A percentile compares a stretch with the other conserved stretches of the same genome.
Conservation (phyloP, 2,113 vertebrate species). For the Rostratula benghalensis region DNA sequence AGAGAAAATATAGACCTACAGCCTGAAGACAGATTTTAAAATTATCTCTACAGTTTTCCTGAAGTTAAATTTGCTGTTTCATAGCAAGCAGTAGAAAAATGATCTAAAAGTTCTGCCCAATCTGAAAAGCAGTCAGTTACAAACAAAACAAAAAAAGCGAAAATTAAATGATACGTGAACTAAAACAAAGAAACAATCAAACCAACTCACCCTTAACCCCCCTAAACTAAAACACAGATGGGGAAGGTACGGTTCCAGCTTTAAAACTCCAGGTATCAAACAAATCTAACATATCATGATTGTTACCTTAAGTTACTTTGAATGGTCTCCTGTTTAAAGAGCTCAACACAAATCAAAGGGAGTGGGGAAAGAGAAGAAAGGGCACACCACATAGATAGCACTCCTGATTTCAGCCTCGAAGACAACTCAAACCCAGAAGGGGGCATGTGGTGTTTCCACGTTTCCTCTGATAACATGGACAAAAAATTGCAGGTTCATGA, state of each 20-base stretch:
- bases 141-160: background rate
- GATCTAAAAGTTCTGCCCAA: background rate
- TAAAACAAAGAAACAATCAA: background rate
- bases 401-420: background rate
- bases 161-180: background rate
- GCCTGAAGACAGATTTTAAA: constrained; percentile 54
- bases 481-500: background rate
- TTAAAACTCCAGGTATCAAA: background rate
- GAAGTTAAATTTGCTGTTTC: constrained; percentile 35
- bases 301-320: background rate
- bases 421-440: background rate
- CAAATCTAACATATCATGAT: rapidly evolving
- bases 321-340: background rate
- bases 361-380: background rate
- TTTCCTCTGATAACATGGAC: background rate
- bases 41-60: constrained; percentile 42
- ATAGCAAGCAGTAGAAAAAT: constrained; percentile 57
- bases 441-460: background rate
- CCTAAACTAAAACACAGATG: background rate
- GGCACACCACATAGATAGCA: rapidly evolving
- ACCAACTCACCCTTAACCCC: background rate
- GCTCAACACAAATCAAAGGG: background rate
- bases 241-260: background rate
- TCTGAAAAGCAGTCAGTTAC: background rate
- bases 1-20: constrained; percentile 20